Conservation (phyloP, 2,797 vertebrate genomes). For the Sebastes diploproa region DNA sequence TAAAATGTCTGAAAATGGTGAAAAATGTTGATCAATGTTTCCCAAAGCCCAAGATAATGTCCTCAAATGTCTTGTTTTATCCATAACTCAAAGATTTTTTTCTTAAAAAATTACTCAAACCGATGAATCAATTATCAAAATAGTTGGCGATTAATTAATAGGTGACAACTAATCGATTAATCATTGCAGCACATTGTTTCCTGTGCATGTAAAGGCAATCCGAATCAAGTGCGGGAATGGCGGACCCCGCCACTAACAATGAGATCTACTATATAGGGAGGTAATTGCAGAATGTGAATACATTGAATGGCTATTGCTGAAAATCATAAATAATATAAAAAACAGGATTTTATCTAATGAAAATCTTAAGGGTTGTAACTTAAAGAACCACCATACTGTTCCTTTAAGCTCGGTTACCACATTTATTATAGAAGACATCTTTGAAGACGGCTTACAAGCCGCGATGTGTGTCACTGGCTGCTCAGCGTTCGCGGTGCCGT, state of each 20-base stretch:
- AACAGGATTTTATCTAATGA: not conserved
- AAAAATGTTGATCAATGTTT: too few relatives aligned
- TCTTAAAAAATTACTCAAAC: too few relatives aligned
- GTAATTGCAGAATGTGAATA: not conserved
- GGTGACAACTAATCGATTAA: too few relatives aligned
- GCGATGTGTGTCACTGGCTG: not conserved
- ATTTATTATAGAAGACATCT: not conserved
- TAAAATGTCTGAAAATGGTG: too few relatives aligned
- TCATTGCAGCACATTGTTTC: too few relatives aligned
- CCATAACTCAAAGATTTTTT: rapidly evolving
- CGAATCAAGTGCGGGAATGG: not conserved
- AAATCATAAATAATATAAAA: not conserved
- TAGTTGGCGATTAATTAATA: too few relatives aligned
- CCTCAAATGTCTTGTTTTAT: too few relatives aligned
- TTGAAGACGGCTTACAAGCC: not conserved
- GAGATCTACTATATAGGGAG: rapidly evolving
- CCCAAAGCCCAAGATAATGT: too few relatives aligned
- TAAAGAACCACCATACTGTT: not conserved
- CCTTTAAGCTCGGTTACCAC: not conserved
- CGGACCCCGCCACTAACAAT: not conserved
- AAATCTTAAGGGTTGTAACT: not conserved
- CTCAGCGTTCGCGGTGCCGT: not conserved
- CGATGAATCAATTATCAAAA: too few relatives aligned
- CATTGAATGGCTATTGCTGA: not conserved
- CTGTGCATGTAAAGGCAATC: not conserved